Evolutionary conservation across 2,797 vertebrate genomes (phyloP).

Genomic region (Macropodus opercularis): DNA sequence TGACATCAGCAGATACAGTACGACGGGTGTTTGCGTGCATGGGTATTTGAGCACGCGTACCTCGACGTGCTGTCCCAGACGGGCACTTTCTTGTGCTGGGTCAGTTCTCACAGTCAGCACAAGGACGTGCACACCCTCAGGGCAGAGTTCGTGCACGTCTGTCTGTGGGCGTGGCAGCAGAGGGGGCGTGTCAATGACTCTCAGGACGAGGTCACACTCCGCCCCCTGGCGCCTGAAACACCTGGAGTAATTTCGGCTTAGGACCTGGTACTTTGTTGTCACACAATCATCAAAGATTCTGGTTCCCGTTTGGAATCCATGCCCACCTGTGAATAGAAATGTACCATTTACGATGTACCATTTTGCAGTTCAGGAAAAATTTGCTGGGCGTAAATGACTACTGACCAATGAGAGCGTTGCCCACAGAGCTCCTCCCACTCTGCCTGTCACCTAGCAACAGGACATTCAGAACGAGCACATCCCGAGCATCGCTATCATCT

Average conservation of each 20-base stretch:
- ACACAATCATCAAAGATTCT: conserved; percentile 62
- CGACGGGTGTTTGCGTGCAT: background rate
- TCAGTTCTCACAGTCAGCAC: conserved; percentile 83
- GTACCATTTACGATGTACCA: background rate
- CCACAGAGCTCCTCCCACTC: conserved; percentile 86
- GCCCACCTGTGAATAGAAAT: conserved; percentile 59
- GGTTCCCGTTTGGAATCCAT: conserved; percentile 73
- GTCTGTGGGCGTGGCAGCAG: conserved; percentile 31
- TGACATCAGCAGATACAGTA: background rate
- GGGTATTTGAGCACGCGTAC: conserved; percentile 29
- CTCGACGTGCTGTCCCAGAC: conserved; percentile 67
- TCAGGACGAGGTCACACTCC: conserved; percentile 74
- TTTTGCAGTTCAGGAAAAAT: background rate
- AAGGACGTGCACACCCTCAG: conserved; percentile 82
- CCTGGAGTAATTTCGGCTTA: conserved; percentile 60
- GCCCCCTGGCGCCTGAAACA: conserved; percentile 70
- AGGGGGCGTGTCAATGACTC: conserved; percentile 84
- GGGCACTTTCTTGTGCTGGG: conserved; percentile 39
- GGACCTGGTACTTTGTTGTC: conserved; percentile 65
- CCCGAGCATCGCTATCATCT: background rate
- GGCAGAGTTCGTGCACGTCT: conserved; percentile 67
- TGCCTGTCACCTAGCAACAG: conserved; percentile 84
- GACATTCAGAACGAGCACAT: conserved; percentile 77
- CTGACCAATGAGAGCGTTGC: conserved; percentile 85
- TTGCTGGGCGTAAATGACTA: background rate